phyloP scores from a whole-genome alignment of 2,888 invertebrate species.

The Eucera pruinosa region DNA sequence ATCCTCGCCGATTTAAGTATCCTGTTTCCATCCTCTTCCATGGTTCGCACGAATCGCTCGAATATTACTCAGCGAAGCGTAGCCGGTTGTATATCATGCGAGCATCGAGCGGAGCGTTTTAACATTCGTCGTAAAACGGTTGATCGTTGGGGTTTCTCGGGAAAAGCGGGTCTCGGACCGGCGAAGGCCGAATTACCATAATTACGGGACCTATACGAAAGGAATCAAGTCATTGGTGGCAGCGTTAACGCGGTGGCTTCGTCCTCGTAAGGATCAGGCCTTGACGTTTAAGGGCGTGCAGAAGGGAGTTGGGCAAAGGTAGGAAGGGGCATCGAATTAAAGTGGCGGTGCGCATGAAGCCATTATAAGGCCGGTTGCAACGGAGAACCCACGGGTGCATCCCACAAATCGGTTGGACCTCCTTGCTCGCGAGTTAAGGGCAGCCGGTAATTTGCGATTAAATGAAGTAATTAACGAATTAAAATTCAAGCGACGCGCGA shows the following conservation, averaged over 20 bases:
- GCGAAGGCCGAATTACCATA: slow-evolving; percentile 49
- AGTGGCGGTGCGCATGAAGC: slow-evolving; percentile 63
- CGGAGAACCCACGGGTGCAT: slow-evolving; percentile 45
- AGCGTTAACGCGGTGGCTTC: slow-evolving; percentile 36
- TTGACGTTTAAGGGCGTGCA: slow-evolving; percentile 57
- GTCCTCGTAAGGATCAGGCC: slow-evolving; percentile 48
- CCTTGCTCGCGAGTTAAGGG: slow-evolving; percentile 66
- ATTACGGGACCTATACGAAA: slow-evolving; percentile 39
- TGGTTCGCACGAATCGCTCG: slow-evolving; percentile 34
- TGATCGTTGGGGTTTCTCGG: slow-evolving; percentile 32
- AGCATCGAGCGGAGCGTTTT: slow-evolving; percentile 15
- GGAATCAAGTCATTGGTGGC: slow-evolving; percentile 53
- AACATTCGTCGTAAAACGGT: slow-evolving; percentile 43
- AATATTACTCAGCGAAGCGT: slow-evolving; percentile 16
- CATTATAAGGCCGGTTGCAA: slow-evolving; percentile 58
- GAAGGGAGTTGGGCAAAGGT: neutral
- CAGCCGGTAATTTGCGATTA: slow-evolving; percentile 73
- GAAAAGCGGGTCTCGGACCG: slow-evolving; percentile 36
- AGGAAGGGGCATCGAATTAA: slow-evolving; percentile 58
- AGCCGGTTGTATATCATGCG: slow-evolving; percentile 23
- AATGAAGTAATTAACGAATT: slow-evolving; percentile 79
- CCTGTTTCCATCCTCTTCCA: too few species aligned
- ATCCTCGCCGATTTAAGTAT: too few species aligned
- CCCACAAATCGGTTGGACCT: slow-evolving; percentile 62
- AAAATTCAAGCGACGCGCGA: slow-evolving; percentile 76